These are phyloP conservation scores for Toxostoma redivivum DNA, from an alignment of 2,113 vertebrate genomes.

Conservation along the genomic window DNA sequence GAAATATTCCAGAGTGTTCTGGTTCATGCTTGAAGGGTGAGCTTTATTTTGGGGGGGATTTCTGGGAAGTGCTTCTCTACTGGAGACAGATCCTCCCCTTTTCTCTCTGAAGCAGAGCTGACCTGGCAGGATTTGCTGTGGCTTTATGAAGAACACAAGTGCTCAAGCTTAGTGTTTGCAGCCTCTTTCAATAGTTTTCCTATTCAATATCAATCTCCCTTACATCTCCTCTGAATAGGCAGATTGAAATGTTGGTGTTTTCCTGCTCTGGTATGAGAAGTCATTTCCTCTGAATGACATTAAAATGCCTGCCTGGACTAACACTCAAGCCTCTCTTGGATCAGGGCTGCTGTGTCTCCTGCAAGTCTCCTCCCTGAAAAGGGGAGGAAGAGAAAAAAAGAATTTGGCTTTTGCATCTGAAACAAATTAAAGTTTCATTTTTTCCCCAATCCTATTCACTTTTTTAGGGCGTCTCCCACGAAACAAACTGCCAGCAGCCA, in stretches of 20 bases:
- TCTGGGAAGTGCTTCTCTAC: background rate
- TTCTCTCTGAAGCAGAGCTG: background rate
- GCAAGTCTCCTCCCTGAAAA: background rate
- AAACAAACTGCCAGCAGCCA: background rate
- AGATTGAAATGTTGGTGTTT: slow-evolving; percentile 1
- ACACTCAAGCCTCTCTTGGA: background rate
- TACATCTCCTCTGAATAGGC: background rate
- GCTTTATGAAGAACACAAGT: background rate
- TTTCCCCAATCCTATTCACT: background rate
- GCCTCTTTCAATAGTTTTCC: background rate
- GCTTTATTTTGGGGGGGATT: background rate
- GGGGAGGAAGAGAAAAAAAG: background rate
- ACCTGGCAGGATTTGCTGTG: background rate
- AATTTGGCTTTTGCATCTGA: background rate
- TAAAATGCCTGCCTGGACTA: background rate
- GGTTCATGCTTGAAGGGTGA: background rate
- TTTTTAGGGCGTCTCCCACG: background rate
- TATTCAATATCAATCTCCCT: background rate
- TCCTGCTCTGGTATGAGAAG: slow-evolving; percentile 15
- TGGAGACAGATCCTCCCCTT: background rate
- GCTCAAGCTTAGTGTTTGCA: background rate
- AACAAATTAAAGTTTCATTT: background rate
- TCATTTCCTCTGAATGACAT: background rate
- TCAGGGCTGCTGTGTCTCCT: background rate
- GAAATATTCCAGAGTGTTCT: background rate